These are phyloP conservation scores for Plebejus argus DNA, from an alignment of 2,888 invertebrate genomes.

Conservation along the genomic window DNA sequence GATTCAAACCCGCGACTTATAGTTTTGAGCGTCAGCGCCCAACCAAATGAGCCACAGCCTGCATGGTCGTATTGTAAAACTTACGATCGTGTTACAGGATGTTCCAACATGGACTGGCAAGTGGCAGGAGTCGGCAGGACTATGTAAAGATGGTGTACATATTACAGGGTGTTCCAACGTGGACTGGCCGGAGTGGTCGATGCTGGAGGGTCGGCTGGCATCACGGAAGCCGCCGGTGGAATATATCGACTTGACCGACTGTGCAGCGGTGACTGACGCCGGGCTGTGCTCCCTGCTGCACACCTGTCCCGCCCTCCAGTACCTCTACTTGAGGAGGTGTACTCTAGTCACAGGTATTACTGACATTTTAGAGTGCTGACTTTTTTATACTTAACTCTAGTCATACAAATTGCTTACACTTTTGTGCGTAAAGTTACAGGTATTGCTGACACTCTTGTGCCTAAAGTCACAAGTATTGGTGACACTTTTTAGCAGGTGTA, in stretches of 20 bases:
- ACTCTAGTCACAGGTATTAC: slow-evolving; percentile 89
- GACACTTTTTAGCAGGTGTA: no score
- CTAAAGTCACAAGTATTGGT: no score
- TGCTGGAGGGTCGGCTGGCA: slow-evolving; percentile 81
- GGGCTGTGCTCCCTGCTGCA: slow-evolving; percentile 91
- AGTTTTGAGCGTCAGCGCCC: no score
- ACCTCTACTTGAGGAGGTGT: slow-evolving; percentile 93
- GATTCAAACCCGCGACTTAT: no score
- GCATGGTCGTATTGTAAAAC: no score
- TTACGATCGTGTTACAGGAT: no score
- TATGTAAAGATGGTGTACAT: not conserved
- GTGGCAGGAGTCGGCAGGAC: no score
- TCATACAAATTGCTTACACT: slow-evolving; percentile 83
- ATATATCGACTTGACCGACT: slow-evolving; percentile 95
- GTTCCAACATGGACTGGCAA: no score
- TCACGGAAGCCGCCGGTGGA: slow-evolving; percentile 87
- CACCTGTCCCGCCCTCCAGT: slow-evolving; percentile 92
- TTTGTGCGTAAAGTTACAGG: no score
- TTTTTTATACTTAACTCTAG: slow-evolving; percentile 76
- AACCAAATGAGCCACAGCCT: no score
- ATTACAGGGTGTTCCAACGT: slow-evolving; percentile 86
- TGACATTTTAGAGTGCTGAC: not conserved
- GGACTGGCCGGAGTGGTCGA: slow-evolving; percentile 87
- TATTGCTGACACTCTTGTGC: not conserved
- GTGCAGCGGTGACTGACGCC: slow-evolving; percentile 90